Evolutionary conservation across 2,113 vertebrate genomes (phyloP), one percentile per base, ranked within the genome.

Genomic region (Phocoena sinus): DNA sequence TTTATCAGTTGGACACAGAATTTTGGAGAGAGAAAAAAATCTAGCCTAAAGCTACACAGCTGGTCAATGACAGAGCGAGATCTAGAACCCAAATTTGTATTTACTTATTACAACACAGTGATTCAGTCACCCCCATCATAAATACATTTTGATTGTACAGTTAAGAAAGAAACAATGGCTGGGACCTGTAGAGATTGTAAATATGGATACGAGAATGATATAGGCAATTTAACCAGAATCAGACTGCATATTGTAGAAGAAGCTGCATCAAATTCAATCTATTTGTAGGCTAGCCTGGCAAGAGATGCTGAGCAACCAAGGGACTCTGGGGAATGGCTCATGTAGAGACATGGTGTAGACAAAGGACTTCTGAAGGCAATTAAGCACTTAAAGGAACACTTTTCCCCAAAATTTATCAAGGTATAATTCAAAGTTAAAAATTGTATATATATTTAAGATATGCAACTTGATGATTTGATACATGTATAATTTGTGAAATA

Each of bases 401-500:
- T 94, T 3, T 50, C 3, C 41, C 15, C 28, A 2, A n/a, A 23
- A 60, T 71, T 63, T 63, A 92, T 82, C 62, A 58, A 80, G 8
- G 41, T 53, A 25, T 53, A 87, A 92, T 80, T 80, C 73, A 86
- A 41, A 53, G 71, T 44, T 77, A 10, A 85, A 94, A 77, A 14
- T 33, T 81, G 7, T 91, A 2, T 31, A 20, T 85, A 20, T 85
- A 33, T 82, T 74, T 85, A 79, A 79, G 2, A 0, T 58, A 11
- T 88, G 23, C 18, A 68, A 2, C 13, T 73, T 50, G 44, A 74
- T 79, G 23, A 26, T 82, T 65, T 65, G 77, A 65, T 25, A 26
- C 25, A 26, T n/a, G 3, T 56, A 44, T 44, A 20, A 21, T 63
- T 38, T 81, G 21, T 38, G 31, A 88, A 23, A 67, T n/a, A 65